Conservation (phyloP, 2,797 vertebrate genomes). For the Sebastiscus tertius region DNA sequence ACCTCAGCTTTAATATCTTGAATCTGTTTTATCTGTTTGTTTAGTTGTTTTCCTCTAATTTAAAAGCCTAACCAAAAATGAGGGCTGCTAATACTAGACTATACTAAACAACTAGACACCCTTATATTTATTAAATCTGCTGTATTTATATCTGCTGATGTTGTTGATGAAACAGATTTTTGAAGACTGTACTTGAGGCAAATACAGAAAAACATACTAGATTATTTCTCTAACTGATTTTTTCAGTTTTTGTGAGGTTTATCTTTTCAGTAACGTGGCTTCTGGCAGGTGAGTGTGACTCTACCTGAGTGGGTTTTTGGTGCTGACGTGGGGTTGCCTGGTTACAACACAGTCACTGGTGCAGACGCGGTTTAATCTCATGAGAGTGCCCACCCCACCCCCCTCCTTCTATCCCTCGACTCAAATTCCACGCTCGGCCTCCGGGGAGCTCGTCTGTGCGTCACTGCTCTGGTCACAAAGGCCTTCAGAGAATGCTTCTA, state of each 20-base stretch:
- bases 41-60: background rate
- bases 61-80: background rate
- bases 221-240: background rate
- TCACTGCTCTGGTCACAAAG: slow-evolving; percentile 66
- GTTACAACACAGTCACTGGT: slow-evolving; percentile 50
- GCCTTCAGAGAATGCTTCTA: slow-evolving; percentile 45
- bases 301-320: slow-evolving; percentile 30
- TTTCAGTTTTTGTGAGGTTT: background rate
- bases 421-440: slow-evolving; percentile 71
- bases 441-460: slow-evolving; percentile 53
- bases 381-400: slow-evolving; percentile 22
- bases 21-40: background rate
- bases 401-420: slow-evolving; percentile 29
- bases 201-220: background rate
- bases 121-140: background rate
- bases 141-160: background rate
- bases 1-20: background rate
- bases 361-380: slow-evolving; percentile 60
- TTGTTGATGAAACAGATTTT: background rate
- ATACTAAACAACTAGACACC: too few relatives aligned
- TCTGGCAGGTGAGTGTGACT: slow-evolving; percentile 19
- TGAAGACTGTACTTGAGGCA: background rate
- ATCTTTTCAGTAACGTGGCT: background rate
- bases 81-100: background rate
- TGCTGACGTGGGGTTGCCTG: slow-evolving; percentile 66